These are phyloP conservation scores for Vulpes lagopus DNA, from an alignment of 2,113 vertebrate species.

Conservation along the genomic window DNA sequence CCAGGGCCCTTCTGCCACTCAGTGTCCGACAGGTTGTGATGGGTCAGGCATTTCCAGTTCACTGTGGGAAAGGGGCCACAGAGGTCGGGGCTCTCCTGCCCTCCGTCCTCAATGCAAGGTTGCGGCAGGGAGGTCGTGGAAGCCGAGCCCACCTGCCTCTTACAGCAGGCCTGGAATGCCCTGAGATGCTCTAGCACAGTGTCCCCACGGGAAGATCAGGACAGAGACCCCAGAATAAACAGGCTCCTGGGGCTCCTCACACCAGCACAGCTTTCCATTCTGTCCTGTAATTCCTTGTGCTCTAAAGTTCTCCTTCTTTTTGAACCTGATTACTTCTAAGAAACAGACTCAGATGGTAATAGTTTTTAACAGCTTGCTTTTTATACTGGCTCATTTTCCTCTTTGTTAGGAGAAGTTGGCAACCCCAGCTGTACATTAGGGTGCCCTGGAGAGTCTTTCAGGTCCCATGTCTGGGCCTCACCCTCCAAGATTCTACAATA, in stretches of 20 bases:
- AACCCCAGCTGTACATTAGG: not conserved
- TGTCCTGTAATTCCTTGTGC: not conserved
- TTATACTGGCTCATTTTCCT: not conserved
- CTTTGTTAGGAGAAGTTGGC: not conserved
- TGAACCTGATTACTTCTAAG: not conserved
- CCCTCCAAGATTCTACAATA: not conserved
- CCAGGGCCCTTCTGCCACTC: not conserved
- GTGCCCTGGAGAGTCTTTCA: not conserved
- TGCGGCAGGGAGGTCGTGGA: not conserved
- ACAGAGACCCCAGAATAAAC: not conserved
- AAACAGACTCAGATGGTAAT: not conserved
- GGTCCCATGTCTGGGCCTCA: not conserved
- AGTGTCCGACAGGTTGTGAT: not conserved
- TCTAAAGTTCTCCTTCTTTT: not conserved
- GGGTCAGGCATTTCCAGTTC: not conserved
- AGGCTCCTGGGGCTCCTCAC: not conserved
- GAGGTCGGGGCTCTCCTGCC: not conserved
- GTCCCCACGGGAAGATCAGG: not conserved
- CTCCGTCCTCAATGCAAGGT: not conserved
- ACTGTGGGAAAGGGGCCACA: slow-evolving; percentile 10
- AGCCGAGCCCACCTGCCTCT: not conserved
- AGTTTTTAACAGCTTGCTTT: not conserved
- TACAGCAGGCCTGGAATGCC: not conserved
- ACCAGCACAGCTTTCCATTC: rapidly evolving
- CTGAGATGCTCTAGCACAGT: not conserved